Evolutionary conservation across 2,797 vertebrate genomes (phyloP), one percentile per base, ranked within the genome.

Genomic region (Lepus oiostolus): DNA sequence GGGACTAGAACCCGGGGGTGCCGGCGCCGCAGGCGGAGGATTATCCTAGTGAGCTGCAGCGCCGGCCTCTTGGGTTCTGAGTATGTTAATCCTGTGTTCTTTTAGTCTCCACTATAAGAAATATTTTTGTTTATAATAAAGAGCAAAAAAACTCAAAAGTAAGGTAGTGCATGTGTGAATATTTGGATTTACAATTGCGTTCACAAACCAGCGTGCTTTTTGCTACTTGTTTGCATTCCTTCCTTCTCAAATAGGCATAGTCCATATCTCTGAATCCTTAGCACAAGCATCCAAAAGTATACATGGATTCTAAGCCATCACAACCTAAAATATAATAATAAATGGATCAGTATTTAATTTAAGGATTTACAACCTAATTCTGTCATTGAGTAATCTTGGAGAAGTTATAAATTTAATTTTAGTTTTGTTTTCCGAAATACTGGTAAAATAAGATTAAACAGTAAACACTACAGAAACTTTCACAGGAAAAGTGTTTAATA

Each of bases 361-460:
- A 42, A 58, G 4, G 1, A 42, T 47, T 74, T 79, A 30, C 13
- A 85, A 54, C 80, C 7, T 88, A 82, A 32, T 88, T 92, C 4
- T 70, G 7, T 52, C 35, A 63, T 13, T 47, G 26, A 87, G 21
- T 60, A 35, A 77, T 47, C 10, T 70, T 93, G 22, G 3, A 1
- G 42, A 90, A 52, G 12, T 65, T 58, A 30, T 74, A 4, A 90
- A 32, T 85, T 92, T 91, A 84, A 81, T 32, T 90, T 85, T 60
- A 75, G 17, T 85, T 70, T 50, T 42, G 42, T 62, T 90, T 93
- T 92, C 30, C 70, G 6, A 90, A 93, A 42, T 91, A 75, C 60
- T 8, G 32, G 70, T 28, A 50, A 12, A 60, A 50, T 28, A 72
- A 3, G 5, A 90, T 52, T 26, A 74, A 88, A 19, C 2, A 77